Evolutionary conservation across 2,888 invertebrate species (phyloP), one percentile per base, ranked within the genome.

Genomic region (Phrixothrix hirtus): DNA sequence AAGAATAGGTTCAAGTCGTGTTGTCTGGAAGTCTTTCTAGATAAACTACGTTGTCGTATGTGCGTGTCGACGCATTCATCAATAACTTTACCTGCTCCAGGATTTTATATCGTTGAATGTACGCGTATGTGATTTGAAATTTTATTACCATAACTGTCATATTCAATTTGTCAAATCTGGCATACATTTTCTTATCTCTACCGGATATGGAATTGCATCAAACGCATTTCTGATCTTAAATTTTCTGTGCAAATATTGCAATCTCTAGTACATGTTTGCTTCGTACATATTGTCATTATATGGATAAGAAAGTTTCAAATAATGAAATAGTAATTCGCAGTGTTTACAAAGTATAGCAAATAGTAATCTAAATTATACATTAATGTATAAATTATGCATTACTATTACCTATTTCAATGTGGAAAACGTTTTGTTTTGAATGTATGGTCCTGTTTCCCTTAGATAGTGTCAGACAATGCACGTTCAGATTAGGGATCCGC

Each of bases 401-500:
- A n/a, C n/a, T n/a, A n/a, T n/a, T n/a, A n/a, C n/a, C n/a, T n/a
- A n/a, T n/a, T n/a, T n/a, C n/a, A n/a, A n/a, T n/a, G n/a, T 34
- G 27, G 7, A 39, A 47, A 34, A 29, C 16, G 39, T 21, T 34
- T 12, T 2, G 30, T 15, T 38, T 38, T 46, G 38, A 37, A 46
- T 46, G 15, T 32, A 32, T 38, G 37, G 31, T 10, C 29, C 26
- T 47, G 34, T 39, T 39, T 36, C 55, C 55, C 39, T 44, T n/a
- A 14, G 55, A 46, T 52, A 55, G 59, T 52, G 46, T 48, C 53
- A 47, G 57, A 60, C 61, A 60, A 57, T 60, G 46, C 57, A 39
- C 34, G 38, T 50, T 44, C 38, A 60, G 63, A 60, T 63, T 64
- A 67, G 64, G 66, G 65, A 56, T 61, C 58, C 52, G 51, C 59